Conservation (phyloP, 2,113 vertebrate genomes). For the Hassar affinis region DNA sequence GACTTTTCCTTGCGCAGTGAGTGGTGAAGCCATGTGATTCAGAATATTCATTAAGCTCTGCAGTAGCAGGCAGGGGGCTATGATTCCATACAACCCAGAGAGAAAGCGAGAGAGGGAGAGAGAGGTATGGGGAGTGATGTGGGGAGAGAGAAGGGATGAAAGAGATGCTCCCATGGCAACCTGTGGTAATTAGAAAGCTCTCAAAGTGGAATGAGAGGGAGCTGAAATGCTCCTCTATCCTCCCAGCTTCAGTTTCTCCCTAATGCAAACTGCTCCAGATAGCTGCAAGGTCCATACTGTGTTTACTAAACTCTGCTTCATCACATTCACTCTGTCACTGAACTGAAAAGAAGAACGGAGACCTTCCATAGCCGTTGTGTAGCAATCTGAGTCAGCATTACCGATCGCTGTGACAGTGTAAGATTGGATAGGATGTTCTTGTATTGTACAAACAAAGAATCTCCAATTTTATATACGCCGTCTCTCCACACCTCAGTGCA, state of each 20-base stretch:
- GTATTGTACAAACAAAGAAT: not conserved
- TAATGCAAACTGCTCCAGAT: not conserved
- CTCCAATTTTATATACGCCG: not conserved
- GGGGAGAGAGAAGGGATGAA: not conserved
- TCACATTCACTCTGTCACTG: not conserved
- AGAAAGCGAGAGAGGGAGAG: not conserved
- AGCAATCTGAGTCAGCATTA: not conserved
- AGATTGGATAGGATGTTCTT: too few species aligned
- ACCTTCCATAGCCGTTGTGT: not conserved
- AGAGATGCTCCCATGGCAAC: constrained; percentile 32
- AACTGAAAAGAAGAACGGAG: not conserved
- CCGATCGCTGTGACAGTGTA: not conserved
- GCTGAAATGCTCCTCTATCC: not conserved
- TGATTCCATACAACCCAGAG: not conserved
- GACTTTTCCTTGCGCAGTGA: constrained; percentile 44
- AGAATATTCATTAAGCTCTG: constrained; percentile 42
- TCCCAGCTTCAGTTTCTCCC: not conserved
- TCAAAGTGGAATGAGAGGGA: constrained; percentile 15
- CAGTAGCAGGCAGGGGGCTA: constrained; percentile 39
- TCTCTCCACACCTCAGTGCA: not conserved
- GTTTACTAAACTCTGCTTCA: not conserved
- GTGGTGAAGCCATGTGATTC: constrained; percentile 34
- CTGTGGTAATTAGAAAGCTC: constrained; percentile 41
- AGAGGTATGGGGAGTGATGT: too few species aligned
- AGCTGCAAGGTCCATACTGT: not conserved